These are phyloP conservation scores for Gavialis gangeticus DNA, from an alignment of 2,113 vertebrate genomes.

Conservation along the genomic window DNA sequence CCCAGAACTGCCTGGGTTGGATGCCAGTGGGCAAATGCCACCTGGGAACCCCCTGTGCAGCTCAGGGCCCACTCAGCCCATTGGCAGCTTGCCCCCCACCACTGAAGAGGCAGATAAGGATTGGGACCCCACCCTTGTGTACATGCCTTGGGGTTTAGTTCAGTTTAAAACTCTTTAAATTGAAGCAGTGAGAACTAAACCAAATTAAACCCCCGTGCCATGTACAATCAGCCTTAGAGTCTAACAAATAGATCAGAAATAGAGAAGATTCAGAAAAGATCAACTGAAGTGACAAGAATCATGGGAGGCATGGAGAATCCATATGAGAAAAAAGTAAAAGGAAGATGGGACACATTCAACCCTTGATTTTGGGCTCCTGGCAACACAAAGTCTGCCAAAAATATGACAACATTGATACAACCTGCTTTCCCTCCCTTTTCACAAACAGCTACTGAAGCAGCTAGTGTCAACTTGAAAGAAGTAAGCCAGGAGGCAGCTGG, in stretches of 20 bases:
- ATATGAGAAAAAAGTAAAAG: neutral
- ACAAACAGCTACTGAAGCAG: neutral
- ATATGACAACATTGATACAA: fast-evolving
- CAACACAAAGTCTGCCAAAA: neutral
- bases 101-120: too few species aligned
- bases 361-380: neutral
- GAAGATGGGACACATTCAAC: neutral
- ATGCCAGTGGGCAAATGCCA: too few species aligned
- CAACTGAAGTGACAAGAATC: constrained; percentile 17
- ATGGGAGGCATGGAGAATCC: neutral
- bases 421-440: neutral
- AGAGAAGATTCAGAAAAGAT: neutral
- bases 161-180: too few species aligned
- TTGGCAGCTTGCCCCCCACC: too few species aligned
- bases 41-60: too few species aligned
- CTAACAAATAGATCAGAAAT: neutral
- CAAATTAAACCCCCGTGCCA: too few species aligned
- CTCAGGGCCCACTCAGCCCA: too few species aligned
- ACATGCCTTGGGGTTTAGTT: too few species aligned
- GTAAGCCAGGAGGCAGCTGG: neutral
- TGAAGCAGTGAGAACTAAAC: too few species aligned
- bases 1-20: too few species aligned
- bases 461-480: neutral
- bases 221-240: neutral
- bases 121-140: too few species aligned